Evolutionary conservation across 2,888 invertebrate species (phyloP).

Genomic region (Acholoe squamosa): DNA sequence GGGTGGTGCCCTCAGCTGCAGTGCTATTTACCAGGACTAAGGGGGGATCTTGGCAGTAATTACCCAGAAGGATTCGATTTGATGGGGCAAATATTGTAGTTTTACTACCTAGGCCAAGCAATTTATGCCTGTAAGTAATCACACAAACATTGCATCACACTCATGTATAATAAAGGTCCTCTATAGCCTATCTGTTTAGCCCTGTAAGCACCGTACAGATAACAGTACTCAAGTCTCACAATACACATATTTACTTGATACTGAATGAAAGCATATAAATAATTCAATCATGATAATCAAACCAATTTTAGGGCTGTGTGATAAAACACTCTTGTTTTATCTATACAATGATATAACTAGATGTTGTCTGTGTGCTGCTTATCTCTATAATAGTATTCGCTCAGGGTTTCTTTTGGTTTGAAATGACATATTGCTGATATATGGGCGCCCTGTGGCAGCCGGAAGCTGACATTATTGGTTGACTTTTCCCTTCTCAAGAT

Average conservation of each 20-base stretch:
- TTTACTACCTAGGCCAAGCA: background rate
- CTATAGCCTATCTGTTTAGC: too few species aligned
- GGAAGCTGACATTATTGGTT: background rate
- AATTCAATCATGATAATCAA: too few species aligned
- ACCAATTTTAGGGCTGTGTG: too few species aligned
- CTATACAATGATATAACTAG: background rate
- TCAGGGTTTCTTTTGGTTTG: too few species aligned
- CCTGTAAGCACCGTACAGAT: too few species aligned
- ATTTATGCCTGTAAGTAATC: background rate
- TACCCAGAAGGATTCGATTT: background rate
- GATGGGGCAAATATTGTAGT: background rate
- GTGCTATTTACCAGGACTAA: background rate
- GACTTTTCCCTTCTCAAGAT: background rate
- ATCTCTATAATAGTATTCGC: too few species aligned
- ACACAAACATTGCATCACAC: background rate
- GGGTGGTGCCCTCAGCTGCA: background rate
- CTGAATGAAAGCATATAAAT: too few species aligned
- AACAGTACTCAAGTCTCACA: too few species aligned
- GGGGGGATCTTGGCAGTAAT: background rate
- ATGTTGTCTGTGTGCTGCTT: too few species aligned
- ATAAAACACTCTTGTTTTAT: too few species aligned
- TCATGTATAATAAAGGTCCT: background rate
- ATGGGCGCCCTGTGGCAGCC: background rate
- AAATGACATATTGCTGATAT: background rate
- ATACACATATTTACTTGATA: too few species aligned